Conservation (phyloP, 2,797 vertebrate genomes). For the Microctenopoma steveboyesi region DNA sequence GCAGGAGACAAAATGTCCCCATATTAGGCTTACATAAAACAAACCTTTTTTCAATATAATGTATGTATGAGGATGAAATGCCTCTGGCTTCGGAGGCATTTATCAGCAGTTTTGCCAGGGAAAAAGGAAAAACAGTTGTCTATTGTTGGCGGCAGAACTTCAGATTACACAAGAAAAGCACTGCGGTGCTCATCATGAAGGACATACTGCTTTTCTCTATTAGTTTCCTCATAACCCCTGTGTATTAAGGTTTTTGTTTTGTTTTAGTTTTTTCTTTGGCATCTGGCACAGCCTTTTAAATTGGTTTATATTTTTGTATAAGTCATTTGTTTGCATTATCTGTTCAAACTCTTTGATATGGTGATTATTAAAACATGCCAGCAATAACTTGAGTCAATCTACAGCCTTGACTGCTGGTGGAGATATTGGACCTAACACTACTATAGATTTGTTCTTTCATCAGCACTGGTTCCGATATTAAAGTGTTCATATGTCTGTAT, state of each 20-base stretch:
- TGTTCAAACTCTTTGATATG: too few relatives aligned
- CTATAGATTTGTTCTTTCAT: conserved; percentile 25
- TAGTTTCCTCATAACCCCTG: background rate
- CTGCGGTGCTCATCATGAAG: conserved; percentile 15
- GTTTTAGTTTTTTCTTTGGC: background rate
- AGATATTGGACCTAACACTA: conserved; percentile 16
- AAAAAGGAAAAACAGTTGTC: conserved; percentile 7
- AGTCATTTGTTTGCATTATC: too few relatives aligned
- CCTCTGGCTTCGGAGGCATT: conserved; percentile 49
- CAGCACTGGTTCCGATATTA: background rate
- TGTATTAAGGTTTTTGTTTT: background rate
- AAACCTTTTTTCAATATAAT: conserved; percentile 26
- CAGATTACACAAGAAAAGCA: conserved; percentile 20
- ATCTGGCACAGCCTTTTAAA: background rate
- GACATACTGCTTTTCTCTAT: background rate
- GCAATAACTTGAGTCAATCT: background rate
- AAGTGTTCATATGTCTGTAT: too few relatives aligned
- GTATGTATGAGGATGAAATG: conserved; percentile 50
- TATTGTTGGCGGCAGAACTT: conserved; percentile 27
- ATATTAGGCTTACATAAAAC: conserved; percentile 51
- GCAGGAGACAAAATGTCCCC: conserved; percentile 54
- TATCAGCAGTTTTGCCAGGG: conserved; percentile 38
- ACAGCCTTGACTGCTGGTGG: background rate
- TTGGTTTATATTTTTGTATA: background rate
- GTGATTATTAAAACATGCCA: background rate